phyloP scores from a whole-genome alignment of 1,140 invertebrate genomes.

The Chymomyza costata region DNA sequence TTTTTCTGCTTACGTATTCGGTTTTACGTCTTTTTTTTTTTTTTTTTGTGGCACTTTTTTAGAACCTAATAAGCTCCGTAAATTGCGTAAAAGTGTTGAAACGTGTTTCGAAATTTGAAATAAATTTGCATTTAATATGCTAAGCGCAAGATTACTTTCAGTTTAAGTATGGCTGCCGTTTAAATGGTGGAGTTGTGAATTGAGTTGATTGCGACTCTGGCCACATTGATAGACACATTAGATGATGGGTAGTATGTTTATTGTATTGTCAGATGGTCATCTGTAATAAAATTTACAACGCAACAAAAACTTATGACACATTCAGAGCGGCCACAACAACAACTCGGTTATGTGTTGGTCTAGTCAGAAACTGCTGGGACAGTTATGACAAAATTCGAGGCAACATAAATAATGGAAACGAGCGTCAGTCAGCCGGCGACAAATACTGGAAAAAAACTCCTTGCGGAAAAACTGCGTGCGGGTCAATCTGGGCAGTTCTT shows the following conservation, averaged over 20 bases:
- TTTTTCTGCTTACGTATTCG: too few relatives aligned
- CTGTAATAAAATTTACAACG: background rate
- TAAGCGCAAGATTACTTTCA: constrained; percentile 24
- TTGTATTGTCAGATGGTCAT: too few relatives aligned
- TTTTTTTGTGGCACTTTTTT: background rate
- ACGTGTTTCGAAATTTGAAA: constrained; percentile 38
- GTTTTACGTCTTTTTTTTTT: too few relatives aligned
- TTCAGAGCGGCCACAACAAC: too few relatives aligned
- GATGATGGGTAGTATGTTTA: too few relatives aligned
- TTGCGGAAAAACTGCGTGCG: too few relatives aligned
- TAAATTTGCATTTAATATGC: constrained; percentile 66
- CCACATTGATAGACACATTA: too few relatives aligned
- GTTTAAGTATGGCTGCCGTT: too few relatives aligned
- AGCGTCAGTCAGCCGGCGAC: background rate
- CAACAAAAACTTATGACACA: too few relatives aligned
- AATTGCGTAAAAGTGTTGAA: constrained; percentile 37
- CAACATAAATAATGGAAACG: constrained; percentile 3
- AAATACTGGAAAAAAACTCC: too few relatives aligned
- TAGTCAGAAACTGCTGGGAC: background rate
- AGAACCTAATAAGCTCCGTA: constrained; percentile 59
- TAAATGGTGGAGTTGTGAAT: constrained; percentile 26
- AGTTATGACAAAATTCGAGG: constrained; percentile 1
- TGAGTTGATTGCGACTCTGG: background rate
- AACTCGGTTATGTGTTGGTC: background rate
- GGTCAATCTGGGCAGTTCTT: too few relatives aligned